A percentile compares a stretch with the other conserved stretches of the same genome.
These are phyloP conservation scores for Crotophaga sulcirostris DNA, from an alignment of 2,113 vertebrate genomes.

Conservation along the genomic window DNA sequence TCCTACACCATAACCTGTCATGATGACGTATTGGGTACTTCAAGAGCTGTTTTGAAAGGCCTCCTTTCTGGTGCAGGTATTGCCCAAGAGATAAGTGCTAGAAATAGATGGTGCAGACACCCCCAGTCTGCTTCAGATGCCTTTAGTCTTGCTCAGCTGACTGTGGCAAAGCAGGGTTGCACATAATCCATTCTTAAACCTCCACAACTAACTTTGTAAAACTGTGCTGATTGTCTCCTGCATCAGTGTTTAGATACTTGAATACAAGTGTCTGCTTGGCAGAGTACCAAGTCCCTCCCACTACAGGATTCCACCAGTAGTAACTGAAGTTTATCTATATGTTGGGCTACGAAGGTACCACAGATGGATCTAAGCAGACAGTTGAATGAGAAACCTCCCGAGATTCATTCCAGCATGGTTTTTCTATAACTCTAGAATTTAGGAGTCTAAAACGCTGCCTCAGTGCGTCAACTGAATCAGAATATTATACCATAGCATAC, in stretches of 20 bases:
- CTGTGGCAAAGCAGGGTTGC: background rate
- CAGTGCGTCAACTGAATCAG: background rate
- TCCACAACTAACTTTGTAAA: background rate
- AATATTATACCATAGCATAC: background rate
- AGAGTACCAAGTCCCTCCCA: background rate
- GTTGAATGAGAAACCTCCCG: background rate
- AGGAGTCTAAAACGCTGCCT: background rate
- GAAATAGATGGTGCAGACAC: background rate
- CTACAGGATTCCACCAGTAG: background rate
- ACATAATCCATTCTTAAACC: background rate
- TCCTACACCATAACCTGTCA: background rate
- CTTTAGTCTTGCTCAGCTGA: background rate
- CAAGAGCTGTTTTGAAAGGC: background rate
- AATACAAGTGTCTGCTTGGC: background rate
- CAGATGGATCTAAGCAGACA: background rate
- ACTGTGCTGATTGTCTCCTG: background rate
- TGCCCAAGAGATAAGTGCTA: background rate
- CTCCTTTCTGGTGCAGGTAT: background rate
- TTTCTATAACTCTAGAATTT: background rate
- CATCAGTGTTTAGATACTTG: background rate
- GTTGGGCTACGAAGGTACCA: background rate
- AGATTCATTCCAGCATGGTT: background rate
- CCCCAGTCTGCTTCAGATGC: background rate
- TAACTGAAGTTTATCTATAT: background rate
- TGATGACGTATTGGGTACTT: fast-evolving